These are phyloP conservation scores for Rana temporaria DNA, from an alignment of 2,113 vertebrate species.

Conservation along the genomic window DNA sequence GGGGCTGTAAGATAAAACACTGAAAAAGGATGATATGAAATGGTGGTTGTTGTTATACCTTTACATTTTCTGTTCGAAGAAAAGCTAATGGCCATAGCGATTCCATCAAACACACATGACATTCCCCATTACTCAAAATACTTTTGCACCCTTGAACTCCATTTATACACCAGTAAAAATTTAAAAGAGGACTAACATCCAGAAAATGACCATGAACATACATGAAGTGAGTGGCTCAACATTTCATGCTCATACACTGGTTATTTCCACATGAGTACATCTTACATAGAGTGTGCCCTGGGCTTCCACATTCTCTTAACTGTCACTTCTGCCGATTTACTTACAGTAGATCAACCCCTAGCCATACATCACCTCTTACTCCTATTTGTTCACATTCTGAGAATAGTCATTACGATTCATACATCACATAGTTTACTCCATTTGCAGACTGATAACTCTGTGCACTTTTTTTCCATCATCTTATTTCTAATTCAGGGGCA, in stretches of 20 bases:
- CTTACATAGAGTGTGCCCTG: neutral
- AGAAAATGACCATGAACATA: too few species aligned
- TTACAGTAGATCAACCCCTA: conserved; percentile 2
- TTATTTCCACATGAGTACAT: conserved; percentile 21
- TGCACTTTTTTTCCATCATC: conserved; percentile 45
- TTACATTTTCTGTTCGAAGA: too few species aligned
- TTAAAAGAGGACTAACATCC: too few species aligned
- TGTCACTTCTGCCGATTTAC: conserved; percentile 32
- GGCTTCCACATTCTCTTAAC: neutral
- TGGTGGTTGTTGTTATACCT: too few species aligned
- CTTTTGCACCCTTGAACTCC: too few species aligned
- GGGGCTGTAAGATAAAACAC: too few species aligned
- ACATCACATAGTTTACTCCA: conserved; percentile 29
- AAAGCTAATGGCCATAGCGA: too few species aligned
- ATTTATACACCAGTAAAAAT: too few species aligned
- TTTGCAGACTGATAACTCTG: conserved; percentile 25
- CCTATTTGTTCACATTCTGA: neutral
- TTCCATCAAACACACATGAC: too few species aligned
- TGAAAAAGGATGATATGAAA: too few species aligned
- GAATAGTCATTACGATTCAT: conserved; percentile 16
- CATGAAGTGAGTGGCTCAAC: neutral
- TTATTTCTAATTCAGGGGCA: conserved; percentile 44
- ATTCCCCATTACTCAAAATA: too few species aligned
- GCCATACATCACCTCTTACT: conserved; percentile 7
- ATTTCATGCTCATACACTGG: neutral